These are phyloP conservation scores for Hylaea fasciaria DNA, from an alignment of 2,888 invertebrate species.

Conservation along the genomic window DNA sequence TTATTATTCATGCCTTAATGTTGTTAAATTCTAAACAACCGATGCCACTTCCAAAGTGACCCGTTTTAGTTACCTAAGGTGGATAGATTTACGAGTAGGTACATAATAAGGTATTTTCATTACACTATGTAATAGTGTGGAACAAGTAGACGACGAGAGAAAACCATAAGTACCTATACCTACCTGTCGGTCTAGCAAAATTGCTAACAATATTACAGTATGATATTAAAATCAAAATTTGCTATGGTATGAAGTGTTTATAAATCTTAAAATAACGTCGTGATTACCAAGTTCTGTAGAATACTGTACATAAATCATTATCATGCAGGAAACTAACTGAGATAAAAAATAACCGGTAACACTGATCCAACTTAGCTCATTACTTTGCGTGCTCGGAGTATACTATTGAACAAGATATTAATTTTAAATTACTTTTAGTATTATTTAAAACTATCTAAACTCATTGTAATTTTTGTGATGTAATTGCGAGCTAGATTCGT, in stretches of 20 bases:
- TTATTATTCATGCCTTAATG: slow-evolving; percentile 71
- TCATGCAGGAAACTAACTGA: slow-evolving; percentile 17
- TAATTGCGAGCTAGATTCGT: too few species aligned
- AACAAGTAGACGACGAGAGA: too few species aligned
- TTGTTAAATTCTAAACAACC: slow-evolving; percentile 68
- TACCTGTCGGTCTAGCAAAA: too few species aligned
- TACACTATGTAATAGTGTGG: background rate
- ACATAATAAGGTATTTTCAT: slow-evolving; percentile 9
- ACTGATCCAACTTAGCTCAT: background rate
- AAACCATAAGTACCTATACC: too few species aligned
- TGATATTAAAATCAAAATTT: background rate
- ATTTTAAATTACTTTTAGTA: background rate
- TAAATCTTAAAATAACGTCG: slow-evolving; percentile 4
- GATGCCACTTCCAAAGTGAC: slow-evolving; percentile 52
- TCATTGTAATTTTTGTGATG: background rate
- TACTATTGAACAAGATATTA: background rate
- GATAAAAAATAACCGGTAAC: slow-evolving; percentile 10
- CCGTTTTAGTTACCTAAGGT: slow-evolving; percentile 43
- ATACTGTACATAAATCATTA: slow-evolving; percentile 12
- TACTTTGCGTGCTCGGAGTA: background rate
- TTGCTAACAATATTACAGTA: background rate
- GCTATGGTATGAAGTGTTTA: background rate
- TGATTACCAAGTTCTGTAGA: slow-evolving; percentile 1
- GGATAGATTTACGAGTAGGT: background rate
- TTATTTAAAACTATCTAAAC: background rate